Conservation (phyloP, 2,888 invertebrate species). For the Cheilosia urbana region DNA sequence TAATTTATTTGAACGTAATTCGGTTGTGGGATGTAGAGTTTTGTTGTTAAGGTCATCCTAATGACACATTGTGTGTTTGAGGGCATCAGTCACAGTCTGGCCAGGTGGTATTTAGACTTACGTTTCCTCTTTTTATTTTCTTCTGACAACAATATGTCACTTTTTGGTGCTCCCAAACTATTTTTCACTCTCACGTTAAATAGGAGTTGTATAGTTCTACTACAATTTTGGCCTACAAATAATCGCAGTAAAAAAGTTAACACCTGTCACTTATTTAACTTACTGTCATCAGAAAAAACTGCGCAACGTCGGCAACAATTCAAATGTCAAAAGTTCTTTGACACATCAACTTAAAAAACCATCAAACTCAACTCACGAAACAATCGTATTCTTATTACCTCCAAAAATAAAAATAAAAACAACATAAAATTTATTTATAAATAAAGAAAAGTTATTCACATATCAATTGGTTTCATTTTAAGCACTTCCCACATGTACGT, state of each 20-base stretch:
- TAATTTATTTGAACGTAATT: constrained; percentile 30
- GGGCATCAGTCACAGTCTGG: not conserved
- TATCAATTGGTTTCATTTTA: constrained; percentile 51
- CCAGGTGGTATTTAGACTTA: not conserved
- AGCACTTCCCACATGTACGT: constrained; percentile 6
- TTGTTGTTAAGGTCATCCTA: constrained; percentile 14
- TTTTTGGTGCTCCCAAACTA: no score
- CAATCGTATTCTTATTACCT: not conserved
- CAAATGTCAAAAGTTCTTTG: constrained; percentile 12
- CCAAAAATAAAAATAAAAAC: constrained; percentile 7
- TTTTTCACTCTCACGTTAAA: no score
- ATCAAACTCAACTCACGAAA: not conserved
- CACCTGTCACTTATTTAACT: no score
- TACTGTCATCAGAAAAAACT: no score
- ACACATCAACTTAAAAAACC: not conserved
- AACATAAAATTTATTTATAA: not conserved
- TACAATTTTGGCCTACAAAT: no score
- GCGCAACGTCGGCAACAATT: not conserved
- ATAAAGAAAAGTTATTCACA: constrained; percentile 23
- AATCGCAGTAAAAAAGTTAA: no score
- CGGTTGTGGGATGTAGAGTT: constrained; percentile 5
- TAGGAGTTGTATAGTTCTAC: no score
- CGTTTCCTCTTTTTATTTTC: no score
- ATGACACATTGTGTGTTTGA: constrained; percentile 18
- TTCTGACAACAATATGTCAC: no score